Evolutionary conservation across 1,140 invertebrate species (phyloP), one percentile per base, ranked within the genome.

Genomic region (Ceratosolen solmsi): DNA sequence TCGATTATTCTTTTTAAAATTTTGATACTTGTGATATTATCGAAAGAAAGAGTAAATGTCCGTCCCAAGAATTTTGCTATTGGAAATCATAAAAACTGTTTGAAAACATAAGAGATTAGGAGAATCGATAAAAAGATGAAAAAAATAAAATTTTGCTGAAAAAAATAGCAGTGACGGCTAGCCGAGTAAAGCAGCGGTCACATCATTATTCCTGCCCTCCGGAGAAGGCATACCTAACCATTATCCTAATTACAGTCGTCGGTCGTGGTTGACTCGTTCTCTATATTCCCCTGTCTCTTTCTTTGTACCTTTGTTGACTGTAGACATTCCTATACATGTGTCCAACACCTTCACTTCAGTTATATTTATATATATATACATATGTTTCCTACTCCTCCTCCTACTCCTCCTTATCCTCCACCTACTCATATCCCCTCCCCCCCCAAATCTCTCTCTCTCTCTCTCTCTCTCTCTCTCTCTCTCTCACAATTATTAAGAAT

Each of bases 201-300:
- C 79, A 83, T 85, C 84, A 82, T 85, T 84, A 84, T 83, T 83
- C 80, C 79, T 63, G 81, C 65, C 80, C 63, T 82, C 79, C 71
- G 80, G 60, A 82, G 75, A 80, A 83, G 73, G 77, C 84, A 84
- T 85, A 84, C 81, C 85, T 82, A 60, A 49, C 84, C 82, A 88
- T 85, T 85, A 84, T 82, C 82, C 75, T 82, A 83, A 86, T 83
- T 84, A 79, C 70, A 33, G 65, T 60, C 30, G 8, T 33, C 17
- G 2, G 41, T 22, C 22, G 22, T 1, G 46, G 30, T 73, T 63
- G 60, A 72, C 73, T 79, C 56, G 30, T 30, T 63, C n/a, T n/a
- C n/a, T n/a, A n/a, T n/a, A n/a, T 46, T 46, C 13, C 78, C 33
- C 83, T 83, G 65, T 79, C 36, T 41, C n/a, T 77, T n/a, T 77